These are phyloP conservation scores for Anthrax anthrax DNA, from an alignment of 2,888 invertebrate species.

Conservation along the genomic window DNA sequence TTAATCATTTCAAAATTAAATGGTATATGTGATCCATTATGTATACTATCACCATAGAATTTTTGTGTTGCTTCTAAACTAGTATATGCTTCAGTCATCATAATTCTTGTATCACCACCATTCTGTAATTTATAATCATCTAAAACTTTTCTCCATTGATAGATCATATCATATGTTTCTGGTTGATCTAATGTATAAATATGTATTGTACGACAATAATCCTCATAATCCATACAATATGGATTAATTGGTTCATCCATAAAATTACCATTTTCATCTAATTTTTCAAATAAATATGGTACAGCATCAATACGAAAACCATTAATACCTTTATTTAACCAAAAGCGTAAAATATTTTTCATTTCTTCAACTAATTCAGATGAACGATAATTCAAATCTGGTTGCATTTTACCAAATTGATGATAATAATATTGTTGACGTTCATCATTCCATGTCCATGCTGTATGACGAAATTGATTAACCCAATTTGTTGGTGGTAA, in stretches of 20 bases:
- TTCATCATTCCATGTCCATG: constrained; percentile 45
- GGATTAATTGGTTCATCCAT: constrained; percentile 40
- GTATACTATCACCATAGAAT: constrained; percentile 37
- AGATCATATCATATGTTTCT: constrained; percentile 37
- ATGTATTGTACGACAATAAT: constrained; percentile 38
- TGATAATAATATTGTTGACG: constrained; percentile 49
- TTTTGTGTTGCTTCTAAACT: constrained; percentile 37
- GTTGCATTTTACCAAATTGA: constrained; percentile 44
- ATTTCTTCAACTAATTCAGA: constrained; percentile 36
- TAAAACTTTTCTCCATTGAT: constrained; percentile 32
- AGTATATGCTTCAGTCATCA: constrained; percentile 43
- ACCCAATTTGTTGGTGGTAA: constrained; percentile 40
- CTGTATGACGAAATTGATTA: constrained; percentile 39
- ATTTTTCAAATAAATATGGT: constrained; percentile 30
- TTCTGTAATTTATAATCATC: constrained; percentile 45
- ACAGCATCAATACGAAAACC: constrained; percentile 44
- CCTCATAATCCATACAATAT: constrained; percentile 30
- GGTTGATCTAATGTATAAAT: constrained; percentile 39
- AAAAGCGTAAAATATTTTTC: constrained; percentile 46
- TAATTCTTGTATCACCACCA: constrained; percentile 26
- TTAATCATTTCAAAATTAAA: constrained; percentile 46
- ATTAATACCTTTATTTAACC: constrained; percentile 47
- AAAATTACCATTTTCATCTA: constrained; percentile 35
- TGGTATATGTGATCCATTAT: constrained; percentile 40
- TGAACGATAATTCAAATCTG: constrained; percentile 50